Evolutionary conservation across 2,888 invertebrate genomes (phyloP).

Genomic region (Ophion obscuratus): DNA sequence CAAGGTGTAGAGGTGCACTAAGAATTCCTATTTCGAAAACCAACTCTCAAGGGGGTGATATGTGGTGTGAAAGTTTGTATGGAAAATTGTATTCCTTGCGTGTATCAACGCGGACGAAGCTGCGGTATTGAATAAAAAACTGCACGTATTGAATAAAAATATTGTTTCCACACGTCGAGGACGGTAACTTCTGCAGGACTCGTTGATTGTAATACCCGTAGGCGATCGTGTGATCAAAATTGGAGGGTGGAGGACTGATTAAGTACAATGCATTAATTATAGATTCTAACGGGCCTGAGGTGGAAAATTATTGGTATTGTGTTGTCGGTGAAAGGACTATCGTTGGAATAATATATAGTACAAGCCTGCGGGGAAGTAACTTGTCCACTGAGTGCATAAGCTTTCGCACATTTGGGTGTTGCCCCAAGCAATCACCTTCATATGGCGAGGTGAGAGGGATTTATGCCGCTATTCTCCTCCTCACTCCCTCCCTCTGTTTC

Average conservation of each 20-base stretch:
- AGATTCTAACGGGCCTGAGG: not conserved
- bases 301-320: not conserved
- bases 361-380: constrained; percentile 26
- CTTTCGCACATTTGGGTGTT: constrained; percentile 15
- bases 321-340: constrained; percentile 13
- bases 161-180: too few species aligned
- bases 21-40: too few species aligned
- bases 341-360: not conserved
- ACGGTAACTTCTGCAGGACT: too few species aligned
- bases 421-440: constrained; percentile 35
- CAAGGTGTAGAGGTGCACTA: too few species aligned
- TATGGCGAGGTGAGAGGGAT: constrained; percentile 25
- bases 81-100: too few species aligned
- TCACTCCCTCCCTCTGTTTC: not conserved
- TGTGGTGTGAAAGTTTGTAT: too few species aligned
- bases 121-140: too few species aligned
- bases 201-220: too few species aligned
- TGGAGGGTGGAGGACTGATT: not conserved
- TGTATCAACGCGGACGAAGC: too few species aligned
- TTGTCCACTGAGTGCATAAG: constrained; percentile 14
- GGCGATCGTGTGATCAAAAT: too few species aligned
- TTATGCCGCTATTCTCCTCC: not conserved
- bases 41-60: too few species aligned
- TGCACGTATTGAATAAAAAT: too few species aligned
- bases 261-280: not conserved